Percentiles rank a stretch among this genome's conserved stretches.
Evolutionary conservation across 2,888 invertebrate genomes (phyloP).

Genomic region (Polyommatus icarus): DNA sequence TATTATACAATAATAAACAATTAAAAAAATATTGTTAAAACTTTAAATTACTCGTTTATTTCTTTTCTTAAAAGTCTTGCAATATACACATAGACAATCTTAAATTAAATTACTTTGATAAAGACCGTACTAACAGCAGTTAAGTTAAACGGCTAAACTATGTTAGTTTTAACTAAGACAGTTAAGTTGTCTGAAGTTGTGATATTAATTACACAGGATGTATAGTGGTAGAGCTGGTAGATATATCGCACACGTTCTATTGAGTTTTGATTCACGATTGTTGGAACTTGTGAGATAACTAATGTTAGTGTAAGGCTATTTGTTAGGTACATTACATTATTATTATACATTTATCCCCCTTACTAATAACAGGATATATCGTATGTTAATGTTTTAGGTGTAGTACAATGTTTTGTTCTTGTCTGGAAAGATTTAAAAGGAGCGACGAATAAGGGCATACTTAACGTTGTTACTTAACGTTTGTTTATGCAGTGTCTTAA

Average conservation of each 20-base stretch:
- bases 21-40: no score
- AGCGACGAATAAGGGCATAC: no score
- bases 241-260: background rate
- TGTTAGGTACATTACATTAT: no score
- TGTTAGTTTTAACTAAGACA: slow-evolving; percentile 14
- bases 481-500: no score
- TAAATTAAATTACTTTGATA: background rate
- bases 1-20: no score
- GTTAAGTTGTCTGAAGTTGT: background rate
- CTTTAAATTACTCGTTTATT: no score
- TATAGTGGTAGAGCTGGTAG: background rate
- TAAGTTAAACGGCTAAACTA: slow-evolving; percentile 5
- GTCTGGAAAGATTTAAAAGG: no score
- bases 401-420: no score
- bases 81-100: background rate
- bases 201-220: slow-evolving; percentile 6
- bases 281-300: background rate
- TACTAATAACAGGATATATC: no score
- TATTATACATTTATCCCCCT: no score
- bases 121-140: background rate
- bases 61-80: background rate
- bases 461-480: no score
- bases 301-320: background rate
- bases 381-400: no score
- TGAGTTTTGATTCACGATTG: slow-evolving; percentile 9